phyloP scores from a whole-genome alignment of 2,888 invertebrate species.

The Ormia ochracea region DNA sequence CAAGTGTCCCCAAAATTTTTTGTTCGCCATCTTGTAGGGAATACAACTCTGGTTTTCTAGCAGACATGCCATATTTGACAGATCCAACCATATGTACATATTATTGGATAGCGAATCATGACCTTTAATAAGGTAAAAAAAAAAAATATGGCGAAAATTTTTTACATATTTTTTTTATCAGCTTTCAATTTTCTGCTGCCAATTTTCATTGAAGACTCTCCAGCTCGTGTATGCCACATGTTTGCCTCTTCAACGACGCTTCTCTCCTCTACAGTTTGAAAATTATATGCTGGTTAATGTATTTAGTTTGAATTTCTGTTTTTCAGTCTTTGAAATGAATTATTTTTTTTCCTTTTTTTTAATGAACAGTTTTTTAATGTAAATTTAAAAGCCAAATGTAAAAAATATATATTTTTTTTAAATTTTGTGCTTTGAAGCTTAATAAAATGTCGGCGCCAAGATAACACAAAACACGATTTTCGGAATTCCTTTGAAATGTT shows the following conservation, averaged over 20 bases:
- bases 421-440: slow-evolving; percentile 12
- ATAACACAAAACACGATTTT: slow-evolving; percentile 55
- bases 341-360: not conserved
- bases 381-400: slow-evolving; percentile 28
- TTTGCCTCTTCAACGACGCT: not conserved
- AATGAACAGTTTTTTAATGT: slow-evolving; percentile 25
- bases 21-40: too few relatives aligned
- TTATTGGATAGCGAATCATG: too few relatives aligned
- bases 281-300: not conserved
- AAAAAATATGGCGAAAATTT: too few relatives aligned
- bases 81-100: too few relatives aligned
- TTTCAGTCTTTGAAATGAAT: not conserved
- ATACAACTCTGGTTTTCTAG: too few relatives aligned
- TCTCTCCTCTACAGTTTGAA: not conserved
- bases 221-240: too few relatives aligned
- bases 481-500: slow-evolving; percentile 58
- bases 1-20: too few relatives aligned
- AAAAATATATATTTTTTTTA: slow-evolving; percentile 2
- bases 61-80: too few relatives aligned
- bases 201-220: too few relatives aligned
- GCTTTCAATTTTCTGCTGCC: too few relatives aligned
- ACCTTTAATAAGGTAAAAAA: too few relatives aligned
- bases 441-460: slow-evolving; percentile 52
- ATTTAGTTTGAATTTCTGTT: slow-evolving; percentile 11
- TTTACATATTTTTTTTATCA: too few relatives aligned